Percentiles rank a stretch among this genome's conserved stretches.
These are phyloP conservation scores for Oscheius sp. DNA, from an alignment of 2,888 invertebrate species.

Conservation along the genomic window DNA sequence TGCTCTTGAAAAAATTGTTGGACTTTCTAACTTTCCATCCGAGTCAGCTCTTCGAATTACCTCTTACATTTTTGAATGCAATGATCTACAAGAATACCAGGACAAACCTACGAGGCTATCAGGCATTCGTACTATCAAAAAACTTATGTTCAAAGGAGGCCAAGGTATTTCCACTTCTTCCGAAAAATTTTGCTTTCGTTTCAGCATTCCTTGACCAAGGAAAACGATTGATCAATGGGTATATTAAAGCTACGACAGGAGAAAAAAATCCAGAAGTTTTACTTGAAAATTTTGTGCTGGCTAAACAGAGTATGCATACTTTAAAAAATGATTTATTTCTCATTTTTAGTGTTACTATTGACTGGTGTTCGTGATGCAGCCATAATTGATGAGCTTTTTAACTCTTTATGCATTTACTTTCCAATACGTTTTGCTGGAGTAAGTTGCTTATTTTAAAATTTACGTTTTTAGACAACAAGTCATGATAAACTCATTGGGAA, in stretches of 20 bases:
- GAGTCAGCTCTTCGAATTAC: neutral
- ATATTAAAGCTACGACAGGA: neutral
- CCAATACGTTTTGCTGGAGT: constrained; percentile 1
- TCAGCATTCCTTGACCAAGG: neutral
- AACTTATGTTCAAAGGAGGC: neutral
- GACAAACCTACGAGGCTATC: neutral
- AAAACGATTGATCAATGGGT: neutral
- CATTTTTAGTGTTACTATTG: neutral
- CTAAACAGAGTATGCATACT: neutral
- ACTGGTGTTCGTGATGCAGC: neutral
- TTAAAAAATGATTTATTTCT: neutral
- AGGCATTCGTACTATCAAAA: neutral
- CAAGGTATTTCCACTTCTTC: neutral
- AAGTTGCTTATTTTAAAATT: neutral
- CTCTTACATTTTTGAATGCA: neutral
- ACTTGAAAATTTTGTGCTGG: neutral
- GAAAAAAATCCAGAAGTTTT: constrained; percentile 3
- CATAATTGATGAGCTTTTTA: neutral
- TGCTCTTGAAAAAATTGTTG: neutral
- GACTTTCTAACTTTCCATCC: neutral
- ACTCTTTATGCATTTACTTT: neutral
- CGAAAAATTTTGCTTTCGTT: neutral
- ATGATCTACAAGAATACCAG: neutral
- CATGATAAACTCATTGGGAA: neutral
- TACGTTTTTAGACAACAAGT: neutral